A percentile compares a stretch with the other conserved stretches of the same genome.
Evolutionary conservation across 1,140 invertebrate species (phyloP).

Genomic region (Dendrolimus kikuchii): DNA sequence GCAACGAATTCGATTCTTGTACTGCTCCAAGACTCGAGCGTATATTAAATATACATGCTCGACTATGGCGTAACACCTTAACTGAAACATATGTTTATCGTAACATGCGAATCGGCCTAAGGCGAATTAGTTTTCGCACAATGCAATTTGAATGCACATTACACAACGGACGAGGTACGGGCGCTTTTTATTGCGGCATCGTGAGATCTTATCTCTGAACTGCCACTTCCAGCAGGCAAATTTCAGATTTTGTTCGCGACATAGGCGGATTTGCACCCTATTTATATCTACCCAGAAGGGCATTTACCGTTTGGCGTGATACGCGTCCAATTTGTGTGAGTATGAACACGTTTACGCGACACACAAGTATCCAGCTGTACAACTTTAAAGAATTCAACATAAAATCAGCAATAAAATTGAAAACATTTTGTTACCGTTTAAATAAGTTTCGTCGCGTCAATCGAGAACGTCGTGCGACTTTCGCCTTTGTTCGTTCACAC

Average conservation of each 20-base stretch:
- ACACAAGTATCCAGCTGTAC: slow-evolving; percentile 45
- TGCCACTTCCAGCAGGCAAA: slow-evolving; percentile 71
- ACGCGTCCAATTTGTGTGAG: slow-evolving; percentile 34
- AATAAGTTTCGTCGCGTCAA: slow-evolving; percentile 59
- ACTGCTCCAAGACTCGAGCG: slow-evolving; percentile 13
- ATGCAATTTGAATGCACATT: slow-evolving; percentile 72
- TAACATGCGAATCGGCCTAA: slow-evolving; percentile 67
- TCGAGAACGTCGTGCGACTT: slow-evolving; percentile 33
- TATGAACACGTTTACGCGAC: slow-evolving; percentile 36
- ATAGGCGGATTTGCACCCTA: slow-evolving; percentile 36
- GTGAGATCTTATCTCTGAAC: slow-evolving; percentile 69
- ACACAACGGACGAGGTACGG: slow-evolving; percentile 69
- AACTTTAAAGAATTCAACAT: slow-evolving; percentile 70
- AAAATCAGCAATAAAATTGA: slow-evolving; percentile 71
- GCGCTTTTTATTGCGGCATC: slow-evolving; percentile 71
- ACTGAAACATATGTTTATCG: slow-evolving; percentile 69
- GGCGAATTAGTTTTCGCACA: slow-evolving; percentile 71
- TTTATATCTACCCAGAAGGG: slow-evolving; percentile 25
- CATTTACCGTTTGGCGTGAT: slow-evolving; percentile 22
- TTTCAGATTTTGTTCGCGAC: slow-evolving; percentile 49
- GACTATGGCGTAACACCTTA: slow-evolving; percentile 44
- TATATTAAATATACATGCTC: slow-evolving; percentile 19
- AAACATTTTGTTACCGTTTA: slow-evolving; percentile 71
- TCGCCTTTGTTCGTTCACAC: slow-evolving; percentile 41
- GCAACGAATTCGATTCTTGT: slow-evolving; percentile 1